Evolutionary conservation across 2,797 vertebrate genomes (phyloP), one percentile per base, ranked within the genome.

Genomic region (Acipenser oxyrinchus): DNA sequence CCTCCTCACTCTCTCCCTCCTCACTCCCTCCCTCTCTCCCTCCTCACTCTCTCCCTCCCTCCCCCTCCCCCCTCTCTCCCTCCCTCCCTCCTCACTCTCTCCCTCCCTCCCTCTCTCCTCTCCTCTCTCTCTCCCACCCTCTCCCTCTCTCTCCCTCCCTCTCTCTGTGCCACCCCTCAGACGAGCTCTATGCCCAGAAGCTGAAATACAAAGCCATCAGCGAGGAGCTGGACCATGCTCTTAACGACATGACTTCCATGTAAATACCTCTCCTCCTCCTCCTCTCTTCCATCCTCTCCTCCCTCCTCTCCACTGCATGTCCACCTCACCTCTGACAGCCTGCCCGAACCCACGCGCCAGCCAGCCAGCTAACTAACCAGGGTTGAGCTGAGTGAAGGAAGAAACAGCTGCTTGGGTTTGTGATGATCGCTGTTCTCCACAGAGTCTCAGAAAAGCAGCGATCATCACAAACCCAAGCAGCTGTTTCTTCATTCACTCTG

Each of bases 151-250:
- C 23, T 23, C 23, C 15, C 1, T 18, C 15, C 15, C 15, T 18
- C 15, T 23, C 58, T 12, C 18, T 15, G 11, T 10, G 6, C 53
- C 51, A 7, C 18, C 0, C 15, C 7, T 1, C 66, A 90, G 89
- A 91, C 4, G 90, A 91, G 76, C 91, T 91, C 89, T 91, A 91
- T 18, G 90, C 91, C 79, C 88, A 91, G 65, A 91, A 91, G 89
- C 90, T 89, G 1, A 89, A 91, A 81, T 84, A 91, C 68, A 91
- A 91, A 48, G 90, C 91, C 73, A 88, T 89, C 81, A 91, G 90
- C 1, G 90, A 91, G 82, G 90, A 91, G 79, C 74, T 91, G 83
- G 90, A 91, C 87, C 53, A 89, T 90, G 80, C 86, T 91, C 70
- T 88, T 87, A 0, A 89, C 88, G 74, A 91, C 88, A 48, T 91